phyloP scores from a whole-genome alignment of 2,888 invertebrate genomes.

The Hedya salicella region DNA sequence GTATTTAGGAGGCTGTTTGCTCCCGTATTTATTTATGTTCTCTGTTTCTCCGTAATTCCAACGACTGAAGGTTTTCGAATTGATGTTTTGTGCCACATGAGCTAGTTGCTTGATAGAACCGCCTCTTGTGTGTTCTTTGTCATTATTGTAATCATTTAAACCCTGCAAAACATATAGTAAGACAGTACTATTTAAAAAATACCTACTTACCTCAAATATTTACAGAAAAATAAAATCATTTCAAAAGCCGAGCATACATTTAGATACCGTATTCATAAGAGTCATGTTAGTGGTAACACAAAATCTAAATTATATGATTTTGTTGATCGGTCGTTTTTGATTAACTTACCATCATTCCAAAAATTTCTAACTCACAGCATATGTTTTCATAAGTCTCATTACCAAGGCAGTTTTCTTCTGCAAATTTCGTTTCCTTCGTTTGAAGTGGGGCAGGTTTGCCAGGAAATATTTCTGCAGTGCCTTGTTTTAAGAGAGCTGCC shows the following conservation, averaged over 20 bases:
- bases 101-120: conserved; percentile 52
- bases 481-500: conserved; percentile 5
- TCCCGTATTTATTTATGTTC: conserved; percentile 49
- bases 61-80: conserved; percentile 48
- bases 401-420: conserved; percentile 11
- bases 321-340: background rate
- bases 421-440: background rate
- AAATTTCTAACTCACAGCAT: conserved; percentile 14
- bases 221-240: too few species aligned
- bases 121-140: conserved; percentile 40
- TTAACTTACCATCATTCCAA: conserved; percentile 18
- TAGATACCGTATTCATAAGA: too few species aligned
- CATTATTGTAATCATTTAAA: background rate
- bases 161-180: too few species aligned
- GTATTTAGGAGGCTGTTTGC: conserved; percentile 42
- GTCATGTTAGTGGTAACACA: too few species aligned
- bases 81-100: conserved; percentile 54
- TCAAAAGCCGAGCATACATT: too few species aligned
- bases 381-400: conserved; percentile 13
- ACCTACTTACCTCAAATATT: too few species aligned
- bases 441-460: background rate
- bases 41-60: conserved; percentile 48
- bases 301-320: too few species aligned
- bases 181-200: too few species aligned
- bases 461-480: conserved; percentile 27